phyloP scores from a whole-genome alignment of 2,113 vertebrate genomes.

The Rhagologus leucostigma region DNA sequence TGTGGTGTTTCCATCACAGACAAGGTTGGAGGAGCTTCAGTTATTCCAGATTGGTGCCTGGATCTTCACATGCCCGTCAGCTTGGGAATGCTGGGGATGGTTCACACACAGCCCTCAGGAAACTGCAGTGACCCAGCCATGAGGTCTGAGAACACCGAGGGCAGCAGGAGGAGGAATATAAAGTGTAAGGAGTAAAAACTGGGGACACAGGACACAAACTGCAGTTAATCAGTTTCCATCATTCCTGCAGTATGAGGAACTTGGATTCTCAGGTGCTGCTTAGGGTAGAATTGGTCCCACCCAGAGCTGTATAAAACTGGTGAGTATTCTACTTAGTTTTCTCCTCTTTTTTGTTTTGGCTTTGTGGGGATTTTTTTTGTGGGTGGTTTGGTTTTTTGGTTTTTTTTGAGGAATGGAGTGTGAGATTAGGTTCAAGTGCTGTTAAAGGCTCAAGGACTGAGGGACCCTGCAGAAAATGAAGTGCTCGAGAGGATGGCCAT shows the following conservation, averaged over 20 bases:
- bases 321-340: background rate
- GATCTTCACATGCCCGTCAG: background rate
- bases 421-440: background rate
- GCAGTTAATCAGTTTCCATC: background rate
- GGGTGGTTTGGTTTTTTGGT: background rate
- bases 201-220: background rate
- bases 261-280: background rate
- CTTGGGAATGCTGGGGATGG: background rate
- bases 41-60: background rate
- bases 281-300: background rate
- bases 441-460: background rate
- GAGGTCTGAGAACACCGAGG: background rate
- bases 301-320: background rate
- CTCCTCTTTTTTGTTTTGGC: background rate
- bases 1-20: background rate
- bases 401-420: background rate
- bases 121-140: background rate
- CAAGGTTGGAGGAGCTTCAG: background rate
- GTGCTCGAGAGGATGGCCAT: background rate
- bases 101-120: background rate
- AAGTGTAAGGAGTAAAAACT: background rate
- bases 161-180: background rate
- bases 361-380: background rate
- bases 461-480: background rate
- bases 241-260: rapidly evolving